Evolutionary conservation across 2,888 invertebrate genomes (phyloP).

Genomic region (Gymnosoma rotundatum): DNA sequence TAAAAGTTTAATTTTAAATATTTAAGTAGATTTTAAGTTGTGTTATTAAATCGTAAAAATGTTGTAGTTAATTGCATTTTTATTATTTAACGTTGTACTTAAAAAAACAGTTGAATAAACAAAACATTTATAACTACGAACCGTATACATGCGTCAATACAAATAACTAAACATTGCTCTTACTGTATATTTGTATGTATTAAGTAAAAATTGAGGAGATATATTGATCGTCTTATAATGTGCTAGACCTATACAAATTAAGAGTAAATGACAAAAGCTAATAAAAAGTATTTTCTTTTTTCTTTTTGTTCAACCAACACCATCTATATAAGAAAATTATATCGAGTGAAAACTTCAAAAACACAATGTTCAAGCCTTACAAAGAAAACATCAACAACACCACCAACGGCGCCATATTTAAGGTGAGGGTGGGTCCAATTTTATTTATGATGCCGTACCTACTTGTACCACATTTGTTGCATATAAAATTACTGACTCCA

Average conservation of each 20-base stretch:
- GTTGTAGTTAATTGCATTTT: no score
- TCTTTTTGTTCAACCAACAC: not conserved
- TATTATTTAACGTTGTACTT: no score
- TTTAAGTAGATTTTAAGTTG: no score
- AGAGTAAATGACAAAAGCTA: constrained; percentile 1
- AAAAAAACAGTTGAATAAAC: no score
- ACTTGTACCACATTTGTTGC: constrained; percentile 46
- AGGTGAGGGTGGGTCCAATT: constrained; percentile 33
- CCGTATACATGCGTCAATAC: not conserved
- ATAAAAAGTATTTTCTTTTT: not conserved
- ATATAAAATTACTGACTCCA: constrained; percentile 35
- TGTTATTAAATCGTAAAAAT: no score
- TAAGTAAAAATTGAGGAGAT: constrained; percentile 63
- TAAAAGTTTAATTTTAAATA: no score
- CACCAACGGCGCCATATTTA: constrained; percentile 61
- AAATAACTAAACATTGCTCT: not conserved
- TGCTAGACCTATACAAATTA: constrained; percentile 39
- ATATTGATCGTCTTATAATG: constrained; percentile 61
- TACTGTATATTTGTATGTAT: not conserved
- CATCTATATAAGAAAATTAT: constrained; percentile 29
- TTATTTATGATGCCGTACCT: not conserved
- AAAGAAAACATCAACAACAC: constrained; percentile 30
- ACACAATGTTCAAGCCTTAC: constrained; percentile 23
- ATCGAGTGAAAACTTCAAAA: constrained; percentile 9
- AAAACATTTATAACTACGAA: no score